A percentile compares a stretch with the other conserved stretches of the same genome.
phyloP scores from a whole-genome alignment of 2,888 invertebrate genomes.

The Oligia strigilis region DNA sequence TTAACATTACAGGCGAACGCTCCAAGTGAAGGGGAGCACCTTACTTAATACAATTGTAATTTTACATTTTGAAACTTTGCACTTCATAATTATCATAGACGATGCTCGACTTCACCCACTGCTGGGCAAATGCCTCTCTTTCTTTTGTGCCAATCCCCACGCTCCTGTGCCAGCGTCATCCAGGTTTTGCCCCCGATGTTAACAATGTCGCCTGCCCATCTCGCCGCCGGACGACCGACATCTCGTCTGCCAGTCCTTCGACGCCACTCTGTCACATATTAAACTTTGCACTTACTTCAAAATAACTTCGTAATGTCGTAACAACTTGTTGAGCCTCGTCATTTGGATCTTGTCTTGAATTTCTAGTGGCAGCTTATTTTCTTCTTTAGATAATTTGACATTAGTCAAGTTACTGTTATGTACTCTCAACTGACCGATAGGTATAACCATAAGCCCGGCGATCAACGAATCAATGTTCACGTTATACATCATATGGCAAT shows the following conservation, averaged over 20 bases:
- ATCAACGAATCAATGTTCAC: conserved; percentile 79
- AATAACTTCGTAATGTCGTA: conserved; percentile 77
- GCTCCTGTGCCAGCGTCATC: not conserved
- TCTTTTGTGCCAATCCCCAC: not conserved
- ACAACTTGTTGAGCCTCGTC: conserved; percentile 66
- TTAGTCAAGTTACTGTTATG: conserved; percentile 75
- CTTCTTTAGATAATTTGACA: conserved; percentile 66
- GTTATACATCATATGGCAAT: conserved; percentile 82
- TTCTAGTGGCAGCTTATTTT: conserved; percentile 43
- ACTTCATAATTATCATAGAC: conserved; percentile 47
- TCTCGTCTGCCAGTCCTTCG: not conserved
- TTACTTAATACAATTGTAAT: not conserved
- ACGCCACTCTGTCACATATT: not conserved
- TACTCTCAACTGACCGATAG: conserved; percentile 77
- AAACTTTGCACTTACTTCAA: conserved; percentile 72
- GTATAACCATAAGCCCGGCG: conserved; percentile 76
- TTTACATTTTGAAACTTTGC: not conserved
- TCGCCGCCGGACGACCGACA: not conserved
- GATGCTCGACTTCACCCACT: not conserved
- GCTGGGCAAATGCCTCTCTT: not conserved
- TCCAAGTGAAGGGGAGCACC: no score
- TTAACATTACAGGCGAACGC: no score
- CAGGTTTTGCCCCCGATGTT: not conserved
- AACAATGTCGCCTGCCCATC: not conserved
- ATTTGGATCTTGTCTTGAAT: conserved; percentile 57